These are phyloP conservation scores for Ictalurus punctatus DNA, from an alignment of 2,113 vertebrate species.

Conservation along the genomic window DNA sequence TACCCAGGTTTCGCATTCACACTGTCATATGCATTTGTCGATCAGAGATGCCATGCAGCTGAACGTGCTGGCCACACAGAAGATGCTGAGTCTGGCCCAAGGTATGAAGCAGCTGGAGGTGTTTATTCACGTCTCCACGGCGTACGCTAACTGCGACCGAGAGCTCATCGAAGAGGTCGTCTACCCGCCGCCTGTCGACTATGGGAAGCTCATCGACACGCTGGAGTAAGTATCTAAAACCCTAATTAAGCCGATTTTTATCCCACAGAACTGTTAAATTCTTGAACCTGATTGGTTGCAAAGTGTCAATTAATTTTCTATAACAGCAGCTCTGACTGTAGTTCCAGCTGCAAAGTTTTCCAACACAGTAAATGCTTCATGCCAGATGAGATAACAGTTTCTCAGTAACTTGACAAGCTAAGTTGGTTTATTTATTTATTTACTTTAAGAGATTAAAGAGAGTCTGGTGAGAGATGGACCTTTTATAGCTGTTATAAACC, in stretches of 20 bases:
- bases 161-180: conserved; percentile 91
- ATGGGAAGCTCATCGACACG: conserved; percentile 89
- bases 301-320: background rate
- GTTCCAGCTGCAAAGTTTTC: background rate
- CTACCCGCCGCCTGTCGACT: conserved; percentile 92
- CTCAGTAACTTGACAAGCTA: background rate
- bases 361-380: background rate
- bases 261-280: background rate
- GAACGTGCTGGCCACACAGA: conserved; percentile 90
- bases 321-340: background rate
- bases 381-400: background rate
- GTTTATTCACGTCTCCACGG: conserved; percentile 93
- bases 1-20: background rate
- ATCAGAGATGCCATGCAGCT: conserved; percentile 91
- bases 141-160: conserved; percentile 93
- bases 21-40: background rate
- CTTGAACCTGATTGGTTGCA: background rate
- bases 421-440: background rate
- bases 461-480: background rate
- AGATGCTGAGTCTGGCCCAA: conserved; percentile 86
- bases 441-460: background rate
- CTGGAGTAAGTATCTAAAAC: conserved; percentile 81
- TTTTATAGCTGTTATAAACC: background rate
- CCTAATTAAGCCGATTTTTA: background rate
- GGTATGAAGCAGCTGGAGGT: conserved; percentile 90